Percentiles rank a stretch among this genome's conserved stretches.
phyloP scores from a whole-genome alignment of 1,140 invertebrate species.

The Oedothorax gibbosus region DNA sequence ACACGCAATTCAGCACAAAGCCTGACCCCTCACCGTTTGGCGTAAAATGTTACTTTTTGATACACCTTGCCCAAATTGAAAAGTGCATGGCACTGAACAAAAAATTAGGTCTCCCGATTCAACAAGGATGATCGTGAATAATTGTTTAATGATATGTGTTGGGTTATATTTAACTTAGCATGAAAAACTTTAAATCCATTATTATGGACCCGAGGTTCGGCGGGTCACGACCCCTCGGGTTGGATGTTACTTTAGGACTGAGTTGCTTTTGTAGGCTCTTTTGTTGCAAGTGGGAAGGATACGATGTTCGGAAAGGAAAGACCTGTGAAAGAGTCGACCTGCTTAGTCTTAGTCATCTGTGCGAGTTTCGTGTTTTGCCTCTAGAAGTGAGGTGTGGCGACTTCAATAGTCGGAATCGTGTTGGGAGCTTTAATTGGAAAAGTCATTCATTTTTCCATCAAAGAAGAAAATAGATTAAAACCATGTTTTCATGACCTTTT shows the following conservation, averaged over 20 bases:
- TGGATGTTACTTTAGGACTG: constrained; percentile 34
- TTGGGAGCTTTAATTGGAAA: constrained; percentile 18
- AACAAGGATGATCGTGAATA: constrained; percentile 47
- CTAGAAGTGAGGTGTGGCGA: constrained; percentile 7
- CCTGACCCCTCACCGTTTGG: constrained; percentile 27
- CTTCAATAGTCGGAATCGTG: constrained; percentile 32
- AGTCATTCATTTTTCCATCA: too few relatives aligned
- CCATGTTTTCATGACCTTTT: too few relatives aligned
- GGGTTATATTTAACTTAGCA: constrained; percentile 55
- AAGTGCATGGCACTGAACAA: constrained; percentile 24
- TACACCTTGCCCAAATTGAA: constrained; percentile 34
- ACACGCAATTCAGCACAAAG: constrained; percentile 20
- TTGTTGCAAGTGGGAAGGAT: constrained; percentile 29
- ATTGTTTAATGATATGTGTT: constrained; percentile 51
- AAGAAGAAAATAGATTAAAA: too few relatives aligned
- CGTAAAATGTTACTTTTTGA: constrained; percentile 42
- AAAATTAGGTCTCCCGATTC: constrained; percentile 49
- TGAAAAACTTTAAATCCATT: constrained; percentile 57
- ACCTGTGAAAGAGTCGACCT: constrained; percentile 51
- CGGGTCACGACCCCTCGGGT: constrained; percentile 23
- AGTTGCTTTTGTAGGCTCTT: neutral
- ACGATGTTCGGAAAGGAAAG: constrained; percentile 33
- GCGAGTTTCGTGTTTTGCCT: constrained; percentile 26
- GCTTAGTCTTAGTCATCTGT: neutral
- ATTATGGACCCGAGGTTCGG: constrained; percentile 31